A percentile compares a stretch with the other conserved stretches of the same genome.
Evolutionary conservation across 2,113 vertebrate species (phyloP).

Genomic region (Bubo bubo): DNA sequence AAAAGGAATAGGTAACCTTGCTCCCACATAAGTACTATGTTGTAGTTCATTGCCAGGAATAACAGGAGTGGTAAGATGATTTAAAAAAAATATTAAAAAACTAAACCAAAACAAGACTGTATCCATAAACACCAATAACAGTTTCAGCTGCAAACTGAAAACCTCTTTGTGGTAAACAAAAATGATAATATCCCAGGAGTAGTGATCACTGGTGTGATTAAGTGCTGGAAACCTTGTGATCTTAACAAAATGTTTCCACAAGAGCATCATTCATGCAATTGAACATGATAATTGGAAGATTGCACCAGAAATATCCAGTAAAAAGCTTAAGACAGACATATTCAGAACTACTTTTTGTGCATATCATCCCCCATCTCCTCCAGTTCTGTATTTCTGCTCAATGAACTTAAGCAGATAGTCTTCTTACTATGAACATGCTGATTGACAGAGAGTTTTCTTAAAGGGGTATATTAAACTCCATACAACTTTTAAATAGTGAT

Average conservation of each 20-base stretch:
- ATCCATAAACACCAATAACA: neutral
- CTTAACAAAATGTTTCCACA: neutral
- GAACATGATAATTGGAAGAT: neutral
- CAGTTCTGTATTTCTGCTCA: neutral
- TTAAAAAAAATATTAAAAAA: neutral
- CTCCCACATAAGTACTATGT: neutral
- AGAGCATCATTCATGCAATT: neutral
- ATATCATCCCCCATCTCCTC: neutral
- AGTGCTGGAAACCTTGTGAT: neutral
- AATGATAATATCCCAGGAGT: neutral
- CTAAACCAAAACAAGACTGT: neutral
- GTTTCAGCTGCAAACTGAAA: neutral
- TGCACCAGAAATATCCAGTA: neutral
- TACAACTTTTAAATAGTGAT: neutral
- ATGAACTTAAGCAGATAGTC: neutral
- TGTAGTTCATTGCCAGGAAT: neutral
- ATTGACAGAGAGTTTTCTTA: neutral
- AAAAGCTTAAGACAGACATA: neutral
- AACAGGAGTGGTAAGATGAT: neutral
- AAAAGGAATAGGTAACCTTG: neutral
- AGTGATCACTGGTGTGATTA: neutral
- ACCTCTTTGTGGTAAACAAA: neutral
- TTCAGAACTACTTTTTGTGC: neutral
- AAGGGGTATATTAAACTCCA: neutral
- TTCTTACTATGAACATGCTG: neutral